These are phyloP conservation scores for Biston stratarius DNA, from an alignment of 2,888 invertebrate genomes.

Conservation along the genomic window DNA sequence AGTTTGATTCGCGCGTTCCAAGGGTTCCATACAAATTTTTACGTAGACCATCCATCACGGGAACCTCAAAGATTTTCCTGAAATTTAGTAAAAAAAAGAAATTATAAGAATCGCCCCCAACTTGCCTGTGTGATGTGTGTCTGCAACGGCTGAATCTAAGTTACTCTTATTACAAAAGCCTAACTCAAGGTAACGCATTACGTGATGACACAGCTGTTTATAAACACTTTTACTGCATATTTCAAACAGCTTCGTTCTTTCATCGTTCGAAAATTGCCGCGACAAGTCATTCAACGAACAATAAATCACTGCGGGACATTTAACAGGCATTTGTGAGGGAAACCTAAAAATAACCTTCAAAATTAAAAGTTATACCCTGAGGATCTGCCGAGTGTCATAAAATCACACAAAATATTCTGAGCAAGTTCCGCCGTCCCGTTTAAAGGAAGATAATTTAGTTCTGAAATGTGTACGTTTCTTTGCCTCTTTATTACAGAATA, in stretches of 20 bases:
- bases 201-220: constrained; percentile 1
- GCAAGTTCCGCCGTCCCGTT: constrained; percentile 48
- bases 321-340: constrained; percentile 36
- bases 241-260: constrained; percentile 18
- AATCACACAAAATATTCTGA: constrained; percentile 54
- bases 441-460: constrained; percentile 46
- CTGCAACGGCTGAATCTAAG: neutral
- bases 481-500: constrained; percentile 41
- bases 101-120: too few relatives aligned
- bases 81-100: too few relatives aligned
- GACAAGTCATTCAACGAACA: constrained; percentile 33
- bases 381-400: constrained; percentile 49
- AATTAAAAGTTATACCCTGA: constrained; percentile 51
- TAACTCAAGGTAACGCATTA: neutral
- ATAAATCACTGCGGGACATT: constrained; percentile 44
- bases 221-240: constrained; percentile 6
- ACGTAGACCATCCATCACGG: too few relatives aligned
- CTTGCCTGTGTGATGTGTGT: too few relatives aligned
- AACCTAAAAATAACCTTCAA: constrained; percentile 41
- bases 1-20: too few relatives aligned
- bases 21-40: too few relatives aligned
- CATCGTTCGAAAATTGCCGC: constrained; percentile 28
- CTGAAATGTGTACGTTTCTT: constrained; percentile 50
- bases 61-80: too few relatives aligned
- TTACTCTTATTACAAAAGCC: neutral